Evolutionary conservation across 2,113 vertebrate genomes (phyloP).

Genomic region (Tringa solitaria): DNA sequence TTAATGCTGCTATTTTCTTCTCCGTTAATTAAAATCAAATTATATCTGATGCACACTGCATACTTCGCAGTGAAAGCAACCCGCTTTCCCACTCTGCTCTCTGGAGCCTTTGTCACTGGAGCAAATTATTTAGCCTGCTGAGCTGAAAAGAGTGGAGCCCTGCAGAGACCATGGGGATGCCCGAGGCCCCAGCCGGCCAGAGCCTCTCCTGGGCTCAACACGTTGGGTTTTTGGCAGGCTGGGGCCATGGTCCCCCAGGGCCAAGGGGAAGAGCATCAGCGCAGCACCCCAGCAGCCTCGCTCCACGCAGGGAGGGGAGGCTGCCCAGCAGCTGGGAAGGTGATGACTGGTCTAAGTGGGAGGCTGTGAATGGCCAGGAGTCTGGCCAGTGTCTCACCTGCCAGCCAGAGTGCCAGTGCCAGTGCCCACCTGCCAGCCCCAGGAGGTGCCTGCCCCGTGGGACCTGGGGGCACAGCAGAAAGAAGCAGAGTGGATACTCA

Average conservation of each 20-base stretch:
- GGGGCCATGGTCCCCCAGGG: background rate
- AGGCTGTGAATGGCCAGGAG: background rate
- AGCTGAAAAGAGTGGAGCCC: background rate
- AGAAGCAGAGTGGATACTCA: background rate
- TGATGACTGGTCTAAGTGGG: accelerated
- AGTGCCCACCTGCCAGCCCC: background rate
- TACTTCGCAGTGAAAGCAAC: background rate
- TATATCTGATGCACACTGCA: background rate
- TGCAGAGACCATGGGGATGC: background rate
- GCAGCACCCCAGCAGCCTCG: background rate
- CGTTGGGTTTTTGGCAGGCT: background rate
- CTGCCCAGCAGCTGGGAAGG: background rate
- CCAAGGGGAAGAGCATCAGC: background rate
- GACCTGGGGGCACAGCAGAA: background rate
- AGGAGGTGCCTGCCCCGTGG: background rate
- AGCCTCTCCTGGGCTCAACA: background rate
- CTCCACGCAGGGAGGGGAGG: background rate
- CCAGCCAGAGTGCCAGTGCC: no score
- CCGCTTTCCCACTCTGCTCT: background rate
- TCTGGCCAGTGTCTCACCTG: background rate
- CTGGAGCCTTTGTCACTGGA: background rate
- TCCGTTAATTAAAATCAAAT: conserved; percentile 27
- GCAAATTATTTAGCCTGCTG: background rate
- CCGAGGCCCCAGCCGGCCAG: background rate
- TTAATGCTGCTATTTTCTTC: background rate